These are phyloP conservation scores for Salvelinus fontinalis DNA, from an alignment of 2,113 vertebrate species.

Conservation along the genomic window DNA sequence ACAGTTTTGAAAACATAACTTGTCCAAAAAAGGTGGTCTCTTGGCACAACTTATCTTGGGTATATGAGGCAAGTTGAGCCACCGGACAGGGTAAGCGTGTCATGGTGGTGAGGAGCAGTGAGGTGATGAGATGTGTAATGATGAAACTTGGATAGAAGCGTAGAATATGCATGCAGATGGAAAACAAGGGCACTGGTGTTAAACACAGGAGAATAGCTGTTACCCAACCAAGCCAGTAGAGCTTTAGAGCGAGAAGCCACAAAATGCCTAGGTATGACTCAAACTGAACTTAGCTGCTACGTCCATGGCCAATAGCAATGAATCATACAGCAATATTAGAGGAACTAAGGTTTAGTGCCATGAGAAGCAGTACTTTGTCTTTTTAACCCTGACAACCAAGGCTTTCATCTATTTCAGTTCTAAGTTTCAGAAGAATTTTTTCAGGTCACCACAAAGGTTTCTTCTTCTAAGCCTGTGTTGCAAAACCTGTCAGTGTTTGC, in stretches of 20 bases:
- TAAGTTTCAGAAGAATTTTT: background rate
- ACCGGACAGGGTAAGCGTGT: no score
- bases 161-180: constrained; percentile 39
- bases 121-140: constrained; percentile 36
- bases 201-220: constrained; percentile 49
- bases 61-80: no score
- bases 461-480: background rate
- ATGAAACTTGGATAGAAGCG: constrained; percentile 40
- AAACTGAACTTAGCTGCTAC: constrained; percentile 18
- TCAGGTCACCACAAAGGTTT: constrained; percentile 2
- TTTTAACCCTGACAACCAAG: background rate
- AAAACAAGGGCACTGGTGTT: constrained; percentile 50
- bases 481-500: background rate
- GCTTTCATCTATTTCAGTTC: background rate
- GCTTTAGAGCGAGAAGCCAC: constrained; percentile 17
- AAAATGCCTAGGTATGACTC: constrained; percentile 49
- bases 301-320: constrained; percentile 43
- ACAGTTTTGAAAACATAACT: no score
- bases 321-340: constrained; percentile 48
- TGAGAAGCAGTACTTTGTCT: background rate
- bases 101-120: background rate
- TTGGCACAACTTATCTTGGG: no score
- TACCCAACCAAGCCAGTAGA: constrained; percentile 15
- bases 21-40: no score
- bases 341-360: background rate